Base-by-base conservation (phyloP, 2,888 invertebrate species). In the Eugnorisma glareosa region DNA sequence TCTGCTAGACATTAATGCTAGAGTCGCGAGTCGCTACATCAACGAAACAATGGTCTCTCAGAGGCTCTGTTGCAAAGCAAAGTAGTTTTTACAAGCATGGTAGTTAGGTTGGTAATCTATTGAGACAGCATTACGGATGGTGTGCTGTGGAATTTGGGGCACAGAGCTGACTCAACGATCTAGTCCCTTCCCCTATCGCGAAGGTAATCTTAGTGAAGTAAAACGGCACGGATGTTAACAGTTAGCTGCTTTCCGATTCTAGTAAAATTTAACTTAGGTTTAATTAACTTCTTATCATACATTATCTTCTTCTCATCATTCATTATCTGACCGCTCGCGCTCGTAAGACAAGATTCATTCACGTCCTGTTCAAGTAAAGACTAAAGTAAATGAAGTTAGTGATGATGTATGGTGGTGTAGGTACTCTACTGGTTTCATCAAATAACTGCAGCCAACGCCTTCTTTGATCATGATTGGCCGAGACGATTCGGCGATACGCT, bases 121-220 rank as follows among this genome's bases (percentile, higher is more conserved):
- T 94, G 91, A 86, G 68, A 24, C 48, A 54, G 64, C 61, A 81
- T 84, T 75, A 84, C 86, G 92, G 95, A 96, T 96, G 96, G 94
- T 94, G 93, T 94, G 89, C 92, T 91, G 84, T 92, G 96, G 96
- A 94, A 96, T 96, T 96, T 96, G 95, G 96, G 95, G 91, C 96
- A 96, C 92, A 91, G 90, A 93, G 95, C 94, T 96, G 96, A 96
- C 93, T 96, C 96, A 96, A 95, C 95, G 93, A 93, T 94, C 94
- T 94, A 95, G 94, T 95, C 95, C 95, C 94, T 95, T 95, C 94
- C 91, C 91, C 93, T 93, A 91, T 91, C 91, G 92, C 89, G 88
- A 91, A 92, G 91, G 92, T 92, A 93, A 93, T 94, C 92, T 92
- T 89, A 86, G 92, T 76, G 73, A 75, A 83, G 81, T 78, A 73